Evolutionary conservation across 2,797 vertebrate genomes (phyloP), one percentile per base, ranked within the genome.

Genomic region (Lepus oiostolus): DNA sequence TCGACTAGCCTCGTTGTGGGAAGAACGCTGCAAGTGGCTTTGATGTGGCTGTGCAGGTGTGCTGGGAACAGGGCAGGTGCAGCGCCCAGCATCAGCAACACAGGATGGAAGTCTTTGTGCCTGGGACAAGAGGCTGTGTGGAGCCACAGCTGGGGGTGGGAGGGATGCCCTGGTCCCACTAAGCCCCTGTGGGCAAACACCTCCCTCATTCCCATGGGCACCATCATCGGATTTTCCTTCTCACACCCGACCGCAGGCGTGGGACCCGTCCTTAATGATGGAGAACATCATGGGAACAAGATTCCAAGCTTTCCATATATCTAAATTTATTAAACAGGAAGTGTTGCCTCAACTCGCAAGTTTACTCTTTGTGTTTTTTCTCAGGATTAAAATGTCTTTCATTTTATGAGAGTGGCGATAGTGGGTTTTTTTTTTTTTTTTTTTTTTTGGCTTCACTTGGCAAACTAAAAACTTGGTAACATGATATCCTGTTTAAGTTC

Each of bases 321-420:
- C 95, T 97, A 86, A 80, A 95, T 94, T 86, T 96, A 96, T 85
- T 97, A 60, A 67, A 76, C 19, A 12, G 54, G 85, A 83, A 90
- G 60, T n/a, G 42, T 60, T 80, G 22, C n/a, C 71, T 96, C 75
- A 74, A 47, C 24, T 75, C 7, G 7, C 70, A 90, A 54, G 63
- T 68, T 54, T 85, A 91, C 47, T 24, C 22, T 60, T 54, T 5
- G 3, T 28, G n/a, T 38, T 95, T 92, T 83, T 85, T 80, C 87
- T 91, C 85, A 77, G 88, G 58, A 58, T 91, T 79, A 91, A 83
- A 90, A 72, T 63, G n/a, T 67, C 47, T 87, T 91, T 94, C 38
- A 19, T 72, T 94, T 86, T 92, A 91, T 58, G 52, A 85, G 84
- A 74, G 28, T 63, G 72, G 19, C 60, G 74, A 32, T 9, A 24